Percentiles rank a stretch among this genome's conserved stretches.
phyloP scores from a whole-genome alignment of 2,888 invertebrate species.

The Hydraecia micacea region DNA sequence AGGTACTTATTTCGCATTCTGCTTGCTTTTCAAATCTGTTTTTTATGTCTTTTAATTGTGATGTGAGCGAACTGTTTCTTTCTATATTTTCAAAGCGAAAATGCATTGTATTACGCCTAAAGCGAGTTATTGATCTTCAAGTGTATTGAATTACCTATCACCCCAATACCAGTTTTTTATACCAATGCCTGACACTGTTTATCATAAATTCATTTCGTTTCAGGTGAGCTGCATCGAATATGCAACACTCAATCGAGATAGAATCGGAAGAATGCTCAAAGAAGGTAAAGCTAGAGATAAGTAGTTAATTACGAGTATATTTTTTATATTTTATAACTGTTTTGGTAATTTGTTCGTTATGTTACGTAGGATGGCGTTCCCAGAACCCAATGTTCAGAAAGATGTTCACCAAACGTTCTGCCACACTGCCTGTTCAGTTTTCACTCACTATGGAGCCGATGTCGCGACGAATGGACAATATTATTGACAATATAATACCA shows the following conservation, averaged over 20 bases:
- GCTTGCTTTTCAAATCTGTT: constrained; percentile 19
- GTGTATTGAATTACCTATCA: constrained; percentile 51
- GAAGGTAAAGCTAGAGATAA: constrained; percentile 70
- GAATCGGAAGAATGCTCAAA: constrained; percentile 70
- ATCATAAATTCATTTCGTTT: constrained; percentile 60
- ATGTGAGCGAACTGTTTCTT: constrained; percentile 55
- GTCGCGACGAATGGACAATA: constrained; percentile 46
- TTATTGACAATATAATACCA: constrained; percentile 63
- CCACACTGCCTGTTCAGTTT: constrained; percentile 51
- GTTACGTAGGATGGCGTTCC: constrained; percentile 68
- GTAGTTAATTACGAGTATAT: background rate
- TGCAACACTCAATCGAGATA: constrained; percentile 68
- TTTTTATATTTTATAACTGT: background rate
- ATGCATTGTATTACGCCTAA: constrained; percentile 67
- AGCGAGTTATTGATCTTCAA: constrained; percentile 73
- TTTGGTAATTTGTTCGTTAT: constrained; percentile 29
- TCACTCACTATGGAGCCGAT: constrained; percentile 41
- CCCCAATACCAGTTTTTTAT: constrained; percentile 1
- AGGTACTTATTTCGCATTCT: background rate
- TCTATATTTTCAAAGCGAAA: constrained; percentile 66
- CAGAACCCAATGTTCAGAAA: constrained; percentile 57
- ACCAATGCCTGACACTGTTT: background rate
- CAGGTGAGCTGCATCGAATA: constrained; percentile 84
- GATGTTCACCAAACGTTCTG: constrained; percentile 57
- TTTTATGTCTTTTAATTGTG: background rate